phyloP scores from a whole-genome alignment of 92 coral and sea anemone genomes.

The Plumapathes pennacea region DNA sequence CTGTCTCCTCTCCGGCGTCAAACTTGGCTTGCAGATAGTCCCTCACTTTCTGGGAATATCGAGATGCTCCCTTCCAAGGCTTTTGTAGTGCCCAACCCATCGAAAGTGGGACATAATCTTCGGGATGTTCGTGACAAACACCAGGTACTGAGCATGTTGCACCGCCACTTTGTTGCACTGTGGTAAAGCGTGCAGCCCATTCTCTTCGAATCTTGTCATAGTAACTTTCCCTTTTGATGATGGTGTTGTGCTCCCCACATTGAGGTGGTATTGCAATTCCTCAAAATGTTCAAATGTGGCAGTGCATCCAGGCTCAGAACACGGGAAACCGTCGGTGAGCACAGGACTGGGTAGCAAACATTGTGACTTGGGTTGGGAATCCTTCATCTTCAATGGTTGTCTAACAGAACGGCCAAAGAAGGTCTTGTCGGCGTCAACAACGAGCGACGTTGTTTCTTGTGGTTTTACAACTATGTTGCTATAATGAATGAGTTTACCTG shows the following conservation, averaged over 20 bases:
- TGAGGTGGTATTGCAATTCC: slow-evolving; percentile 32
- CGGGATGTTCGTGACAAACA: no score
- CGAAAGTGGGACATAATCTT: slow-evolving; percentile 15
- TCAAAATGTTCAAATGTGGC: slow-evolving; percentile 19
- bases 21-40: slow-evolving; percentile 25
- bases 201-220: slow-evolving; percentile 48
- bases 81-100: slow-evolving; percentile 45
- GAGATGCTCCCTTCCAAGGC: slow-evolving; percentile 21
- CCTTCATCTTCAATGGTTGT: slow-evolving; percentile 2
- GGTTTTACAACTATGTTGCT: slow-evolving; percentile 23
- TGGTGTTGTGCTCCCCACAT: no score
- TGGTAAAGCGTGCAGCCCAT: slow-evolving; percentile 32
- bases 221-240: no score
- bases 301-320: slow-evolving; percentile 29
- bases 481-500: slow-evolving; percentile 34
- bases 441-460: slow-evolving; percentile 49
- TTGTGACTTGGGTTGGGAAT: no score
- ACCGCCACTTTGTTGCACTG: no score
- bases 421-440: slow-evolving; percentile 14
- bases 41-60: slow-evolving; percentile 20
- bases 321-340: slow-evolving; percentile 10
- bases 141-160: no score
- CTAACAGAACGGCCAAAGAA: slow-evolving; percentile 16
- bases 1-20: slow-evolving; percentile 33
- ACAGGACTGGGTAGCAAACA: not conserved